Evolutionary conservation across 2,888 invertebrate species (phyloP).

Genomic region (Dynastes hyllus): DNA sequence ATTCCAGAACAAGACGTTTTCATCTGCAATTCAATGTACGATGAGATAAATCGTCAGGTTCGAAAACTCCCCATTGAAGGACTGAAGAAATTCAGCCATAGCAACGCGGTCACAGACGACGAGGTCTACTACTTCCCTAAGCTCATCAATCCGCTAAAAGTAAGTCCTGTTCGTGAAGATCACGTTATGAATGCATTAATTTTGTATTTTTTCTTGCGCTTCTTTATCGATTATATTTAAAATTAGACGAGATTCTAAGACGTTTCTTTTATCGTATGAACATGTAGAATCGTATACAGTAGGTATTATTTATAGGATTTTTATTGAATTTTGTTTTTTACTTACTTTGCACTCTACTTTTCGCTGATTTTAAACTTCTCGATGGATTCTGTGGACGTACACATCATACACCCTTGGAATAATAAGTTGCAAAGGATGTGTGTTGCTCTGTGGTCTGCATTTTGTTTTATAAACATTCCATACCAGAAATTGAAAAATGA

Average conservation of each 20-base stretch:
- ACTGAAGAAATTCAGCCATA: conserved; percentile 87
- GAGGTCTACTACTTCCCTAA: conserved; percentile 89
- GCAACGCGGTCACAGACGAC: conserved; percentile 91
- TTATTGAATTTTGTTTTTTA: conserved; percentile 23
- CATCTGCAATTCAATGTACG: conserved; percentile 93
- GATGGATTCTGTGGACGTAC: conserved; percentile 37
- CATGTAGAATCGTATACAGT: conserved; percentile 14
- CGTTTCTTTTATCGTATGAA: conserved; percentile 19
- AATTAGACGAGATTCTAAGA: background rate
- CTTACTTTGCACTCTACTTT: conserved; percentile 21
- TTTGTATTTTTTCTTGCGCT: conserved; percentile 36
- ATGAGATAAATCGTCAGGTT: conserved; percentile 88
- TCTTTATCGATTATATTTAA: conserved; percentile 13
- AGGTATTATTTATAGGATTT: conserved; percentile 8
- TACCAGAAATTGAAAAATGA: no score
- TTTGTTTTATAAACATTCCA: background rate
- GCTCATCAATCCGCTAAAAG: conserved; percentile 79
- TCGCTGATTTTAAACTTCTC: conserved; percentile 24
- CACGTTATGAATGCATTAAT: conserved; percentile 20
- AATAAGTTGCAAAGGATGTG: conserved; percentile 40
- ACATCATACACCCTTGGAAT: conserved; percentile 45
- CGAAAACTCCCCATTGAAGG: conserved; percentile 81
- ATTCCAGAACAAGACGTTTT: conserved; percentile 93
- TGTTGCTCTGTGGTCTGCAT: conserved; percentile 37
- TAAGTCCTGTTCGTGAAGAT: conserved; percentile 62